Conservation (phyloP, 2,888 invertebrate genomes). For the Barypeithes pellucidus region DNA sequence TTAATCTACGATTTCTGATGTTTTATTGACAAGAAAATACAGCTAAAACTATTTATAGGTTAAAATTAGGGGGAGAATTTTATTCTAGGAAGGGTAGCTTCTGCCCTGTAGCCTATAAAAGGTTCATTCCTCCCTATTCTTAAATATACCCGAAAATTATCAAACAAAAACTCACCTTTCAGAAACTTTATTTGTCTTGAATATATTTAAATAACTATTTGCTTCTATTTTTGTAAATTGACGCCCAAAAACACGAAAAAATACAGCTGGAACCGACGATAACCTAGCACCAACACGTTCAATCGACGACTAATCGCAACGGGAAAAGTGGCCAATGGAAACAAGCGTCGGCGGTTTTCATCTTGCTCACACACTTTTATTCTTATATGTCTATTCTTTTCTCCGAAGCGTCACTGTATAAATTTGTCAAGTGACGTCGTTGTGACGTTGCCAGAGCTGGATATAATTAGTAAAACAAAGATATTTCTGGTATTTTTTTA, state of each 20-base stretch:
- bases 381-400: conserved; percentile 7
- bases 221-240: neutral
- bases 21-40: neutral
- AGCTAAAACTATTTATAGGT: neutral
- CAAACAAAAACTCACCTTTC: conserved; percentile 4
- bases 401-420: conserved; percentile 23
- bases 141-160: neutral
- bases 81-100: neutral
- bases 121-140: neutral
- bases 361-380: neutral
- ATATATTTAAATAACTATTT: neutral
- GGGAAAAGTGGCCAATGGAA: conserved; percentile 20
- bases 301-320: conserved; percentile 8
- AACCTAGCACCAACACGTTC: neutral
- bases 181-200: neutral
- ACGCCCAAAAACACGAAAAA: conserved; percentile 34
- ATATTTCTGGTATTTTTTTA: too few relatives aligned
- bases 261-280: neutral
- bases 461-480: neutral
- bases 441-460: neutral
- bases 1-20: neutral
- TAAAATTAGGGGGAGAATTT: conserved; percentile 16
- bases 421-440: conserved; percentile 28
- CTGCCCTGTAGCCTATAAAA: neutral
- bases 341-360: neutral